These are phyloP conservation scores for Porites australiensis DNA, from an alignment of 64 coral and sea anemone genomes.

Conservation along the genomic window DNA sequence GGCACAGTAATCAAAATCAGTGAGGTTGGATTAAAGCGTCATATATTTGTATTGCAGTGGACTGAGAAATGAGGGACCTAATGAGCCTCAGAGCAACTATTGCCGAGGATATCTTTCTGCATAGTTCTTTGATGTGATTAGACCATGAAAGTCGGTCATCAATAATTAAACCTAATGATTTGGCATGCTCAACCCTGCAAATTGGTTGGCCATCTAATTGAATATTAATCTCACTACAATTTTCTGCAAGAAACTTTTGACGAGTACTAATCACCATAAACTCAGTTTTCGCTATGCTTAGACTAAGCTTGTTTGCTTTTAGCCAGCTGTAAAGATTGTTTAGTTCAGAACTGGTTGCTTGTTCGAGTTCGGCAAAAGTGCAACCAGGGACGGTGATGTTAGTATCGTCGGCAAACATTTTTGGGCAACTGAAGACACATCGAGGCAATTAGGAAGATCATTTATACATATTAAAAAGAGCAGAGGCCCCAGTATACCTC, in stretches of 20 bases:
- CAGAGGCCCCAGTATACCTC: constrained; percentile 8
- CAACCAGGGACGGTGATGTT: constrained; percentile 15
- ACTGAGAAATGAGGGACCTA: neutral
- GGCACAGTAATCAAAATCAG: neutral
- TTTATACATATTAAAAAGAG: neutral
- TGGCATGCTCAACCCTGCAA: neutral
- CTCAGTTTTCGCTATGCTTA: neutral
- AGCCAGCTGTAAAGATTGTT: neutral
- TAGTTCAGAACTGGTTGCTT: constrained; percentile 4
- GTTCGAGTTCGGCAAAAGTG: constrained; percentile 7
- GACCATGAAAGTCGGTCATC: neutral
- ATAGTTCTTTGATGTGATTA: neutral
- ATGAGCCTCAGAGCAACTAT: neutral
- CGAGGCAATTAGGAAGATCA: constrained; percentile 25
- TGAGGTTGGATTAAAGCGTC: neutral
- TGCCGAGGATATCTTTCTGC: neutral
- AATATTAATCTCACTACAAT: neutral
- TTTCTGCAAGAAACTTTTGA: neutral
- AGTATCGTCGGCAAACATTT: constrained; percentile 23
- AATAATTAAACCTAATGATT: no score
- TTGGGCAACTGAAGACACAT: neutral
- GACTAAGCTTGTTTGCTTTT: no score
- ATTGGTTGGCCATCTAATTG: neutral
- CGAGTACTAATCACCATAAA: neutral
- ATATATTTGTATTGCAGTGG: neutral